A percentile compares a stretch with the other conserved stretches of the same genome.
Conservation (phyloP, 2,113 vertebrate species). For the Pomatorhinus ruficollis region DNA sequence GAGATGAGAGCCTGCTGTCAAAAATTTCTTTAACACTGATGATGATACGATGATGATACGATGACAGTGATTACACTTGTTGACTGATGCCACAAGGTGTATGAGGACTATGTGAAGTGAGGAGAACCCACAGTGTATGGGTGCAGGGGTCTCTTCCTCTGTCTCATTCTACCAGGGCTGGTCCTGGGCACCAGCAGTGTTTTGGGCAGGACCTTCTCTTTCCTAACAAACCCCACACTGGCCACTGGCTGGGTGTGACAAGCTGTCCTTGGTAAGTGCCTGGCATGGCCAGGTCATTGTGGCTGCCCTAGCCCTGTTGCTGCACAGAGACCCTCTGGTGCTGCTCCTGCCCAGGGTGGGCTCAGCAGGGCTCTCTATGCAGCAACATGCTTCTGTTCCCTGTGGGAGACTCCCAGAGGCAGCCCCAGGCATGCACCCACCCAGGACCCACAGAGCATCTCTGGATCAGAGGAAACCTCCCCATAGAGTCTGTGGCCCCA, state of each 20-base stretch:
- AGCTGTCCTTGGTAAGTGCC: neutral
- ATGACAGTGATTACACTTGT: neutral
- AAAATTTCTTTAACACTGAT: neutral
- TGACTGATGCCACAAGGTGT: neutral
- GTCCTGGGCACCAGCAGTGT: rapidly evolving
- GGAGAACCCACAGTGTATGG: neutral
- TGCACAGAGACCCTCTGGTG: neutral
- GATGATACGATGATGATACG: neutral
- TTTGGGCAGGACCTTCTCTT: neutral
- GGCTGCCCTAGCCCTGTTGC: neutral
- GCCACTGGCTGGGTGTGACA: neutral
- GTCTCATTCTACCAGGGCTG: neutral
- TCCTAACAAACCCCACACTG: neutral
- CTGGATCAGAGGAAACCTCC: neutral
- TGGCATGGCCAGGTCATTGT: rapidly evolving
- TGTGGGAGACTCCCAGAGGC: neutral
- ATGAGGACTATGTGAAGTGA: rapidly evolving
- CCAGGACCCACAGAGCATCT: neutral
- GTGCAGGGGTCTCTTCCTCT: neutral
- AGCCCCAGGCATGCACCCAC: neutral
- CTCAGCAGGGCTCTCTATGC: neutral
- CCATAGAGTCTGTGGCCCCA: rapidly evolving
- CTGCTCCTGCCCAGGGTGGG: neutral
- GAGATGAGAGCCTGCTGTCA: neutral
- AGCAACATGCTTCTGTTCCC: neutral